A percentile compares a stretch with the other conserved stretches of the same genome.
phyloP scores from a whole-genome alignment of 2,888 invertebrate species.

The Micoletzkya japonica region DNA sequence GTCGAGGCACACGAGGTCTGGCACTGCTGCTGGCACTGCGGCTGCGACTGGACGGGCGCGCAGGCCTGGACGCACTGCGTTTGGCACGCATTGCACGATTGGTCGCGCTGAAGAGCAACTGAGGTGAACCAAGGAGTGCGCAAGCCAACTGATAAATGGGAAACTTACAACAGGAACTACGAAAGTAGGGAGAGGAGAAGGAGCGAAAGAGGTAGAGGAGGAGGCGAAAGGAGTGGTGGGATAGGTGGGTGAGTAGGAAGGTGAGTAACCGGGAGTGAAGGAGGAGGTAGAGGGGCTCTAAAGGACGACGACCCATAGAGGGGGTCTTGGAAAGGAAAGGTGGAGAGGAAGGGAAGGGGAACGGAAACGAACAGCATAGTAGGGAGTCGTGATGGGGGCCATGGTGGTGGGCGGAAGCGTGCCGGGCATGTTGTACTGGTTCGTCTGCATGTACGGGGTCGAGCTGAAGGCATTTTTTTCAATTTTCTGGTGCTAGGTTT shows the following conservation, averaged over 20 bases:
- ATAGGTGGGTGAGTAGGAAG: slow-evolving; percentile 1
- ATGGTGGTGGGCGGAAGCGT: slow-evolving; percentile 20
- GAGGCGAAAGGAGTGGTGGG: not conserved
- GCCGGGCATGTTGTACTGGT: slow-evolving; percentile 25
- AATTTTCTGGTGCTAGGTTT: not conserved
- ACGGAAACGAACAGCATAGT: slow-evolving; percentile 20
- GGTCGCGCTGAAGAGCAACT: slow-evolving; percentile 10
- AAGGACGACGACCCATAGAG: not conserved
- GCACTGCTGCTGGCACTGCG: slow-evolving; percentile 16
- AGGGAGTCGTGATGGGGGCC: slow-evolving; percentile 23
- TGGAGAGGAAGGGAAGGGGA: not conserved
- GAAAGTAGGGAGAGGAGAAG: not conserved
- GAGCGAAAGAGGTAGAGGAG: not conserved
- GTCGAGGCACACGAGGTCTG: slow-evolving; percentile 7
- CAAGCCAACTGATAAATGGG: not conserved
- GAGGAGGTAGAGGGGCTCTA: not conserved
- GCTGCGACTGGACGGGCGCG: slow-evolving; percentile 15
- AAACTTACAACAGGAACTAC: not conserved
- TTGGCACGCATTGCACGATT: slow-evolving; percentile 9
- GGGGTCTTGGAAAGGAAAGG: not conserved
- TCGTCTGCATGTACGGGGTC: slow-evolving; percentile 16
- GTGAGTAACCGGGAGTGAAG: slow-evolving; percentile 8
- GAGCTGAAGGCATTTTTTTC: slow-evolving; percentile 1
- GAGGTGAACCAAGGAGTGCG: not conserved
- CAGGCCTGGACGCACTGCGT: slow-evolving; percentile 28